Conservation (phyloP, 1,140 invertebrate genomes). For the Drosophila bifasciata region DNA sequence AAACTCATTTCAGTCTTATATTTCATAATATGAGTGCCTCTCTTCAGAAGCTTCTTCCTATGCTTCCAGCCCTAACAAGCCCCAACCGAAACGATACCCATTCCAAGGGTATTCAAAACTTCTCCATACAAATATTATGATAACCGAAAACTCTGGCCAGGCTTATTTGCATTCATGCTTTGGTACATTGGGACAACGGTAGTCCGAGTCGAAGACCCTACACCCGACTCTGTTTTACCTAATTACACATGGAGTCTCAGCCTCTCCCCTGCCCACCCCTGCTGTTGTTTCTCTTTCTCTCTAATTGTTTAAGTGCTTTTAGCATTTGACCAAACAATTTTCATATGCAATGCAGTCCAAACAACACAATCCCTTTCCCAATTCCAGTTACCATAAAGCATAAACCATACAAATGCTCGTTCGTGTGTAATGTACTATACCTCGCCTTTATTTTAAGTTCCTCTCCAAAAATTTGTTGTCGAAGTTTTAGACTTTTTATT, state of each 20-base stretch:
- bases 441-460: slow-evolving; percentile 48
- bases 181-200: slow-evolving; percentile 47
- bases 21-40: no score
- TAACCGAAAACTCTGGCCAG: not conserved
- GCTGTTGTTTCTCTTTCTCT: slow-evolving; percentile 32
- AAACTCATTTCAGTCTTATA: no score
- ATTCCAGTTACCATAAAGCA: slow-evolving; percentile 36
- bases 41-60: no score
- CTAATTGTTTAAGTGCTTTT: slow-evolving; percentile 82
- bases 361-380: slow-evolving; percentile 46
- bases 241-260: slow-evolving; percentile 62
- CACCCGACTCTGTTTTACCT: slow-evolving; percentile 65
- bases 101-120: no score
- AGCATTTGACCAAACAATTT: slow-evolving; percentile 78
- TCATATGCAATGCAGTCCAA: slow-evolving; percentile 56
- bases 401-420: slow-evolving; percentile 10
- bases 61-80: no score
- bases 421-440: slow-evolving; percentile 1
- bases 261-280: not conserved
- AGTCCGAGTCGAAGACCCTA: slow-evolving; percentile 43
- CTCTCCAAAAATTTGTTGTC: slow-evolving; percentile 56
- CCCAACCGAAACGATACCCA: no score
- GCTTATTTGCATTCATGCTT: slow-evolving; percentile 64
- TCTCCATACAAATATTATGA: not conserved
- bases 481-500: slow-evolving; percentile 36